Evolutionary conservation across 2,888 invertebrate species (phyloP).

Genomic region (Boloria selene): DNA sequence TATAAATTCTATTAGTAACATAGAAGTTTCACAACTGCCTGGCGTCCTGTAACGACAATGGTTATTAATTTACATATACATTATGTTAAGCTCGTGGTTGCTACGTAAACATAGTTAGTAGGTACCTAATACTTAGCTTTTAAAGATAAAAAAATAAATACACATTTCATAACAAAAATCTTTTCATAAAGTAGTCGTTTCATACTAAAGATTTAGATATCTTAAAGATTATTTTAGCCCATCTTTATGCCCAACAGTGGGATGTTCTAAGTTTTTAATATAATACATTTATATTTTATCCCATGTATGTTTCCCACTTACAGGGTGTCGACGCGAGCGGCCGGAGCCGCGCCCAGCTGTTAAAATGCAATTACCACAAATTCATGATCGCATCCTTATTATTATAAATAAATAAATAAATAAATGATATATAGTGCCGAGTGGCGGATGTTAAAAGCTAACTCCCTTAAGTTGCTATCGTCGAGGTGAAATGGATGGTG

Average conservation of each 20-base stretch:
- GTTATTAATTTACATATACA: too few species aligned
- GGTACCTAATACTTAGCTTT: not conserved
- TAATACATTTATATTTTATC: not conserved
- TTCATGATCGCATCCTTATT: slow-evolving; percentile 66
- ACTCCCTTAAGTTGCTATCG: slow-evolving; percentile 71
- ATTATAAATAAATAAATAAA: slow-evolving; percentile 54
- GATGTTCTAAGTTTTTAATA: not conserved
- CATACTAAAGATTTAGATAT: too few species aligned
- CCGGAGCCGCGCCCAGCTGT: slow-evolving; percentile 56
- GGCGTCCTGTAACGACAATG: too few species aligned
- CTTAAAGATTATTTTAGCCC: too few species aligned
- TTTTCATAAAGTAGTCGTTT: not conserved
- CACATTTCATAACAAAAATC: not conserved
- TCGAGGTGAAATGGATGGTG: slow-evolving; percentile 70
- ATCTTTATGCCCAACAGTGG: not conserved
- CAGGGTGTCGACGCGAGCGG: slow-evolving; percentile 66
- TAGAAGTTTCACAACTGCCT: too few species aligned
- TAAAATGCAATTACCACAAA: slow-evolving; percentile 74
- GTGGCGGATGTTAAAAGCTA: slow-evolving; percentile 55
- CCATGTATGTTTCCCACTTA: slow-evolving; percentile 6
- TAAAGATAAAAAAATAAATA: not conserved
- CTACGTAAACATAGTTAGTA: too few species aligned
- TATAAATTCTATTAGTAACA: too few species aligned
- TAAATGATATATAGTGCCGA: slow-evolving; percentile 46
- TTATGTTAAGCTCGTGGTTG: too few species aligned